Conservation (phyloP, 2,797 vertebrate genomes). For the Leucoraja ocellata region DNA sequence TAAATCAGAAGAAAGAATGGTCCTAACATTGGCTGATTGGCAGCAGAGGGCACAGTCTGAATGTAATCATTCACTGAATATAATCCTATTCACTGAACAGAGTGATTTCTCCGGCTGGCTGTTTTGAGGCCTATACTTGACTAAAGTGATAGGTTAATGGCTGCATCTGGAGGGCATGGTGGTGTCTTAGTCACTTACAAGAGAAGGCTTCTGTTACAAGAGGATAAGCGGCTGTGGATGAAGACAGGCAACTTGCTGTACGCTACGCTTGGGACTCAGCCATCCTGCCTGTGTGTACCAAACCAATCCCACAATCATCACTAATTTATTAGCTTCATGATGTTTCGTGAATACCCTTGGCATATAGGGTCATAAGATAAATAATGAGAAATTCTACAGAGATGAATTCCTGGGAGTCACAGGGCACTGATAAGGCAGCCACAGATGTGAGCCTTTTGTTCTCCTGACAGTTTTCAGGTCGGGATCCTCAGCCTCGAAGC, state of each 20-base stretch:
- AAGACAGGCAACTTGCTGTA: conserved; percentile 1
- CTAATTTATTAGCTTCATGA: conserved; percentile 42
- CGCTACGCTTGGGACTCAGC: conserved; percentile 15
- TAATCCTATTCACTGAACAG: conserved; percentile 47
- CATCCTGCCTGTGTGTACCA: conserved; percentile 38
- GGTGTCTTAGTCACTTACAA: conserved; percentile 28
- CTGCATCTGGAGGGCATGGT: conserved; percentile 13
- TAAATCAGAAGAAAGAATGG: conserved; percentile 48
- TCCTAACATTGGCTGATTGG: conserved; percentile 42
- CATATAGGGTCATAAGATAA: conserved; percentile 49
- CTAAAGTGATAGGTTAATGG: conserved; percentile 42
- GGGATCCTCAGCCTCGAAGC: conserved; percentile 41
- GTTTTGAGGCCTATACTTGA: conserved; percentile 40
- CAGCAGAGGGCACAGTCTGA: conserved; percentile 45
- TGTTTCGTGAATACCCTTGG: conserved; percentile 42
- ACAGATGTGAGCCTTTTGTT: conserved; percentile 40
- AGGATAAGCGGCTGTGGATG: conserved; percentile 36
- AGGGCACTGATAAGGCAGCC: conserved; percentile 39
- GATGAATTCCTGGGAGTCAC: conserved; percentile 46
- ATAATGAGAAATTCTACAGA: conserved; percentile 57
- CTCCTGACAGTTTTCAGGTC: conserved; percentile 37
- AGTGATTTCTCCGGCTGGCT: conserved; percentile 42
- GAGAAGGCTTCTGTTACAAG: conserved; percentile 37
- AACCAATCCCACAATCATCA: conserved; percentile 54
- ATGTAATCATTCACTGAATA: conserved; percentile 47